A percentile compares a stretch with the other conserved stretches of the same genome.
Evolutionary conservation across 2,888 invertebrate genomes (phyloP).

Genomic region (Pheosia tremula): DNA sequence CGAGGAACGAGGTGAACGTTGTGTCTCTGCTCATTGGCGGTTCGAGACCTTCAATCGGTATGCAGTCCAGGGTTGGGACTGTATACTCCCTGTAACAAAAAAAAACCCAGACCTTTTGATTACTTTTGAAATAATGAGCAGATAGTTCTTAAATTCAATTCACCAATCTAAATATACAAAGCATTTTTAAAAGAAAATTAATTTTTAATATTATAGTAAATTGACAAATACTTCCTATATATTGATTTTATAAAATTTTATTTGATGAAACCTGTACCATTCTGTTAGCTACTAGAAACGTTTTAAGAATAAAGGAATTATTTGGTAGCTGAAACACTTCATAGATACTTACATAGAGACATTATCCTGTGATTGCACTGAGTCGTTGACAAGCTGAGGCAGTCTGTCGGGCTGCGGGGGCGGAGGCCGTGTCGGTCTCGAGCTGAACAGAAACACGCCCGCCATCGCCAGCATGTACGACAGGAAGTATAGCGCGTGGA

Average conservation of each 20-base stretch:
- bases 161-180: too few relatives aligned
- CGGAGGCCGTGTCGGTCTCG: conserved; percentile 84
- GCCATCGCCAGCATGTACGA: conserved; percentile 91
- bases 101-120: neutral
- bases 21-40: conserved; percentile 81
- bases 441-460: conserved; percentile 86
- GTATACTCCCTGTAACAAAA: conserved; percentile 71
- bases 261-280: too few relatives aligned
- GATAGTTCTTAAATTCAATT: too few relatives aligned
- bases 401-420: conserved; percentile 60
- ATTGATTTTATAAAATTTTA: too few relatives aligned
- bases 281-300: too few relatives aligned
- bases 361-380: conserved; percentile 71
- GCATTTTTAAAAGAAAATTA: too few relatives aligned
- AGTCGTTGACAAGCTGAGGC: conserved; percentile 68
- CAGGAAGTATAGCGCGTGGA: conserved; percentile 92
- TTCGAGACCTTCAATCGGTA: conserved; percentile 77
- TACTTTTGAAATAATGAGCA: too few relatives aligned
- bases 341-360: conserved; percentile 72
- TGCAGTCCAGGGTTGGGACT: conserved; percentile 79
- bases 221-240: too few relatives aligned
- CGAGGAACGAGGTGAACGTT: conserved; percentile 81
- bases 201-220: too few relatives aligned
- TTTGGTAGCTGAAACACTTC: neutral
- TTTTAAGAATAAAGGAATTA: too few relatives aligned